Percentiles rank a stretch among this genome's conserved stretches.
These are phyloP conservation scores for Bombus haemorrhoidalis DNA, from an alignment of 1,140 invertebrate species.

Conservation along the genomic window DNA sequence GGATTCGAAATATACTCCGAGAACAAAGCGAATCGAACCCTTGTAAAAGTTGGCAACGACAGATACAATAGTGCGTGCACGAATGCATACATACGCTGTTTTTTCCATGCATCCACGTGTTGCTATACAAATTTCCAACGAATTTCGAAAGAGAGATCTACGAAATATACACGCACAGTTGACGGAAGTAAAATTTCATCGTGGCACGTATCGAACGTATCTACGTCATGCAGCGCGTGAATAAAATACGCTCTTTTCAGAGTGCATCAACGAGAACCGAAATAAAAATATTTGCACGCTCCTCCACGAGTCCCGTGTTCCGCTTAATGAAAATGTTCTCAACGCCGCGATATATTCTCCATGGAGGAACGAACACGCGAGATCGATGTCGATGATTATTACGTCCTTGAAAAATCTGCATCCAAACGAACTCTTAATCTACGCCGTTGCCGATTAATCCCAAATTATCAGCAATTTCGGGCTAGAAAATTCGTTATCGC, in stretches of 20 bases:
- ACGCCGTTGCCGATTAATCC: not conserved
- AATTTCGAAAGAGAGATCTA: not conserved
- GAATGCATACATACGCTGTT: not conserved
- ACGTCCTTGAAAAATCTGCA: not conserved
- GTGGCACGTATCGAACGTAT: not conserved
- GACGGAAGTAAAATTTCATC: conserved; percentile 6
- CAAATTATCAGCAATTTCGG: too few species aligned
- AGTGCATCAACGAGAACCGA: not conserved
- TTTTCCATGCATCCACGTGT: not conserved
- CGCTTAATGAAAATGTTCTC: not conserved
- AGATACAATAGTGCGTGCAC: not conserved
- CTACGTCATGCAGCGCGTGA: not conserved
- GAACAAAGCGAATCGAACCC: not conserved
- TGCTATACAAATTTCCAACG: not conserved
- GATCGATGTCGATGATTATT: not conserved
- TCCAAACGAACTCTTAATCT: not conserved
- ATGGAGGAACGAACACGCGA: too few species aligned
- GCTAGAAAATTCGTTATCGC: not conserved
- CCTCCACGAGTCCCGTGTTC: not conserved
- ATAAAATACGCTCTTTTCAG: not conserved
- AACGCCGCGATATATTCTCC: not conserved
- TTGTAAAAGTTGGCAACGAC: not conserved
- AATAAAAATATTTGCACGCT: conserved; percentile 10
- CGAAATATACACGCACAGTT: not conserved
- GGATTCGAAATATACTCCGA: conserved; percentile 12